Evolutionary conservation across 2,797 vertebrate genomes (phyloP).

Genomic region (Holocentrus rufus): DNA sequence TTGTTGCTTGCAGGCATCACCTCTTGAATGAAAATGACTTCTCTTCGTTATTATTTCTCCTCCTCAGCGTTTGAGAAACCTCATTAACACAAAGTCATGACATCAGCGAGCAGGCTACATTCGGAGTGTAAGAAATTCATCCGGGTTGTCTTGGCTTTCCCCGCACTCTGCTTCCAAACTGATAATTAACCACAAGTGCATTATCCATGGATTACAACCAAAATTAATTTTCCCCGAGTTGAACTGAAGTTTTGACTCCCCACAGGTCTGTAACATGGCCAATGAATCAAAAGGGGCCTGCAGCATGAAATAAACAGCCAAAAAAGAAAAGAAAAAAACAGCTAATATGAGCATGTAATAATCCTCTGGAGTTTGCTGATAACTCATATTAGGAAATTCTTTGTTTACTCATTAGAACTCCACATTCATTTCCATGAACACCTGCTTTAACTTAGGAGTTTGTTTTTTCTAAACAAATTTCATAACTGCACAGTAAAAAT

Average conservation of each 20-base stretch:
- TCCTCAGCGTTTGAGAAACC: conserved; percentile 1
- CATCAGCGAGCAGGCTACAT: conserved; percentile 19
- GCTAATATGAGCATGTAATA: neutral
- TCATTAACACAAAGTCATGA: neutral
- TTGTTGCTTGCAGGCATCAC: neutral
- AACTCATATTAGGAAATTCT: neutral
- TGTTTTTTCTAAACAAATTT: neutral
- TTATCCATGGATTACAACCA: conserved; percentile 7
- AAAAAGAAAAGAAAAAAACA: neutral
- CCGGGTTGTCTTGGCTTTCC: neutral
- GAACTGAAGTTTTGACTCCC: neutral
- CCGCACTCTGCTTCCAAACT: neutral
- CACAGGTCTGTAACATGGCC: neutral
- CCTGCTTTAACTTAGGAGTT: neutral
- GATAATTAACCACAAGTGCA: conserved; percentile 23
- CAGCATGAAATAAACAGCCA: neutral
- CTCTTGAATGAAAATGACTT: neutral
- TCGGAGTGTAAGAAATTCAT: neutral
- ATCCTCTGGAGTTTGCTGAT: conserved; percentile 7
- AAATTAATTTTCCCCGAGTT: conserved; percentile 18
- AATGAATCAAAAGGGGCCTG: neutral
- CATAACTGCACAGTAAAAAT: neutral
- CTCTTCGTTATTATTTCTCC: conserved; percentile 2
- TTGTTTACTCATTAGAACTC: conserved; percentile 9
- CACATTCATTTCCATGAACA: neutral